Evolutionary conservation across 2,113 vertebrate species (phyloP), one percentile per base, ranked within the genome.

Genomic region (Percina caprodes): DNA sequence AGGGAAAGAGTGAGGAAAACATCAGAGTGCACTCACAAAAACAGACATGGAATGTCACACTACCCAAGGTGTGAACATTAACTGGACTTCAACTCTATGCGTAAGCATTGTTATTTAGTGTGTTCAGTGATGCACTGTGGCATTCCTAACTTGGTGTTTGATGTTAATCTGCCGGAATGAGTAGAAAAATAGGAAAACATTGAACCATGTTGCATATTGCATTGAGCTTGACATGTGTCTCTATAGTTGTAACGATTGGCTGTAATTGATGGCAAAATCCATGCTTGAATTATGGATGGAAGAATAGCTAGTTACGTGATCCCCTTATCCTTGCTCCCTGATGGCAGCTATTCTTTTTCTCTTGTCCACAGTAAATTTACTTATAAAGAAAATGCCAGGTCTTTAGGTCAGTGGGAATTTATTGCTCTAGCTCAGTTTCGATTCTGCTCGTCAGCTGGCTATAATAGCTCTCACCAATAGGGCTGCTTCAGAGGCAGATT

Each of bases 131-230:
- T 89, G 74, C 68, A n/a, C 65, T 14, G 24, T 79, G 82, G 80
- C 86, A 56, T 54, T 58, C 39, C 76, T 61, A 86, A 80, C 78
- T 52, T 66, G 45, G 6, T 45, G 67, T 79, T 92, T 93, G 93
- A 94, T 88, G 89, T 54, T 93, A 92, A 94, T 93, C 71, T 78
- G 82, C 54, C 79, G 84, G 70, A 94, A 93, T 88, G 90, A 92
- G 88, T 18, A 19, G 66, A 68, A 82, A 78, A 79, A 84, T 61
- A 70, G 45, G 42, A 83, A 89, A 74, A 84, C 86, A 65, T 42
- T 85, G 69, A 88, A 66, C 52, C 63, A 3, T 84, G 84, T 46
- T 79, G 77, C 72, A 74, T 74, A 48, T 74, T 84, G 74, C 58
- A 79, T 81, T 58, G 87, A 82, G 83, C 79, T 69, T 80, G 86